Evolutionary conservation across 1,140 invertebrate genomes (phyloP), one percentile per base, ranked within the genome.

Genomic region (Pteromalus puparum): DNA sequence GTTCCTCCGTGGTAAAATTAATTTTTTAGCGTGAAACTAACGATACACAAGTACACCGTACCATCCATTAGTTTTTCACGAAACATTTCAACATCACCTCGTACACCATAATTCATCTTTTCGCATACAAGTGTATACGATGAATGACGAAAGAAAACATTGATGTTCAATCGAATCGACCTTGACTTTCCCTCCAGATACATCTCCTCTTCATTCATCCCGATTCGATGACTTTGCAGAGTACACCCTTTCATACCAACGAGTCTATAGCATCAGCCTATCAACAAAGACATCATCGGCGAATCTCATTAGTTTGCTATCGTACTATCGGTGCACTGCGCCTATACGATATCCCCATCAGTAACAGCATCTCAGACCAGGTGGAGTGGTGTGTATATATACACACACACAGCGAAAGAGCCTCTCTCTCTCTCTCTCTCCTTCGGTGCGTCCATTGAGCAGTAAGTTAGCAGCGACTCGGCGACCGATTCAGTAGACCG

Each of bases 401-500:
- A 61, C 18, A n/a, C 18, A 61, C 53, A 61, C 53, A 53, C 67
- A 3, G n/a, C 12, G 24, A 2, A 10, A 70, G 67, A 26, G 1
- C 30, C 21, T 38, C 74, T n/a, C 21, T 28, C 18, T 9, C 73
- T 13, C 34, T 21, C 38, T 75, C 65, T 24, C 65, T 30, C n/a
- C 75, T 30, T 15, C 30, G 18, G 80, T 10, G 30, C 72, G 72
- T 67, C 10, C 72, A 82, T 82, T 82, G 21, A 73, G 68, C 24
- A 4, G 70, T 21, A 34, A 73, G 70, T 34, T 28, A 53, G 67
- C 68, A 28, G 72, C 72, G 72, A n/a, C 34, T 28, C 68, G 26
- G 28, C 67, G 42, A 21, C 15, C 75, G 75, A 78, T 76, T 83
- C 75, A 83, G 82, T 83, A 28, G 24, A 78, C 42, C 82, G 61